These are phyloP conservation scores for Simalia tracyae DNA, from an alignment of 2,797 vertebrate species.

Conservation along the genomic window DNA sequence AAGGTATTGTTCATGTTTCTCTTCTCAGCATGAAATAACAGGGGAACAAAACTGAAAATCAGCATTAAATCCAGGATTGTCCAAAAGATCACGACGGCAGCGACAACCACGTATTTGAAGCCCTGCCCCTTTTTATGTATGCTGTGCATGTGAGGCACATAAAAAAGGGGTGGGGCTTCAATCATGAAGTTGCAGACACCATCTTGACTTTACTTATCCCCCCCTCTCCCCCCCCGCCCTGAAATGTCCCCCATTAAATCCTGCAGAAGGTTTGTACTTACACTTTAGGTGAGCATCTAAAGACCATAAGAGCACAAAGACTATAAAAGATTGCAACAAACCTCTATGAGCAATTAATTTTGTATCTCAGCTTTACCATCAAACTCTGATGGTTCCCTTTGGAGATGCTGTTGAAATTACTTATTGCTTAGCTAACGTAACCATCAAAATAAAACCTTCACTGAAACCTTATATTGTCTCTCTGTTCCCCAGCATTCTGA, in stretches of 20 bases:
- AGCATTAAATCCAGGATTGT: neutral
- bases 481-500: too few species aligned
- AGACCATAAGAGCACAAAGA: neutral
- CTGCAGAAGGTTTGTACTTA: neutral
- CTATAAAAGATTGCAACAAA: neutral
- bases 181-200: neutral
- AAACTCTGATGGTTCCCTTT: neutral
- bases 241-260: neutral
- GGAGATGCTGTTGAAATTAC: neutral
- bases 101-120: neutral
- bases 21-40: neutral
- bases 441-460: neutral
- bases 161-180: neutral
- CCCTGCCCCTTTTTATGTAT: neutral
- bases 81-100: neutral
- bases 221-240: neutral
- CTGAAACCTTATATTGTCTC: too few species aligned
- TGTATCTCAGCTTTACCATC: neutral
- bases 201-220: neutral
- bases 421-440: neutral
- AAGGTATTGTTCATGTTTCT: neutral
- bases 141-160: neutral
- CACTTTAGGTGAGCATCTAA: neutral
- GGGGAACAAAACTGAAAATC: neutral
- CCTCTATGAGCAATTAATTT: neutral